Conservation (phyloP, 2,888 invertebrate genomes). For the Elmis aenea region DNA sequence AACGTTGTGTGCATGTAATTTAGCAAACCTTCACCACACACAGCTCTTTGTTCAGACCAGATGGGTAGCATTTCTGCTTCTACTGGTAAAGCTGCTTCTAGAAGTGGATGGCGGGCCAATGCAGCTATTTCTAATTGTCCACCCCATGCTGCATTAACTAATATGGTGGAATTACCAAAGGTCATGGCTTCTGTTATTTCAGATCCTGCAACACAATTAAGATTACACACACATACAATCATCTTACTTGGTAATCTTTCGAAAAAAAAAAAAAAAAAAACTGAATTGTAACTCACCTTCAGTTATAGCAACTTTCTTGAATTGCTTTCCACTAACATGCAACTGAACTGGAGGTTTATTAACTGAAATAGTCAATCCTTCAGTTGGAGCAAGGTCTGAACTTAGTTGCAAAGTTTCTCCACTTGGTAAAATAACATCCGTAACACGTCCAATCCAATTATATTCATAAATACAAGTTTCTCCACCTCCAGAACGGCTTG, state of each 20-base stretch:
- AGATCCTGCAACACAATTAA: slow-evolving; percentile 50
- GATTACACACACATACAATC: no score
- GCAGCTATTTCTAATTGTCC: slow-evolving; percentile 72
- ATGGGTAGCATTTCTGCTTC: slow-evolving; percentile 88
- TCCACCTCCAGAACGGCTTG: slow-evolving; percentile 77
- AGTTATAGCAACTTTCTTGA: slow-evolving; percentile 51
- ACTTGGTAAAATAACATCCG: slow-evolving; percentile 81
- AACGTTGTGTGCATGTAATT: slow-evolving; percentile 79
- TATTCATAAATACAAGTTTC: slow-evolving; percentile 89
- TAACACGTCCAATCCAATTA: slow-evolving; percentile 82
- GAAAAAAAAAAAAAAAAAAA: slow-evolving; percentile 2
- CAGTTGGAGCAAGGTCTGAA: slow-evolving; percentile 71
- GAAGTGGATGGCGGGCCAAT: slow-evolving; percentile 72
- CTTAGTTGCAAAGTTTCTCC: slow-evolving; percentile 80
- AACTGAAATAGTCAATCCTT: slow-evolving; percentile 71
- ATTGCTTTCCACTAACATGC: slow-evolving; percentile 44
- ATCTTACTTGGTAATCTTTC: no score
- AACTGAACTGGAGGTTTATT: slow-evolving; percentile 41
- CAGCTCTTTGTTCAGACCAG: slow-evolving; percentile 79
- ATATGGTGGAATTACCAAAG: slow-evolving; percentile 72
- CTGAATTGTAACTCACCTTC: slow-evolving; percentile 45
- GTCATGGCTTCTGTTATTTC: slow-evolving; percentile 71
- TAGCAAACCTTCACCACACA: slow-evolving; percentile 67
- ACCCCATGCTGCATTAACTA: slow-evolving; percentile 70
- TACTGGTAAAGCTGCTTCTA: slow-evolving; percentile 78